Evolutionary conservation across 2,797 vertebrate genomes (phyloP).

Genomic region (Spinus olivaceus): DNA sequence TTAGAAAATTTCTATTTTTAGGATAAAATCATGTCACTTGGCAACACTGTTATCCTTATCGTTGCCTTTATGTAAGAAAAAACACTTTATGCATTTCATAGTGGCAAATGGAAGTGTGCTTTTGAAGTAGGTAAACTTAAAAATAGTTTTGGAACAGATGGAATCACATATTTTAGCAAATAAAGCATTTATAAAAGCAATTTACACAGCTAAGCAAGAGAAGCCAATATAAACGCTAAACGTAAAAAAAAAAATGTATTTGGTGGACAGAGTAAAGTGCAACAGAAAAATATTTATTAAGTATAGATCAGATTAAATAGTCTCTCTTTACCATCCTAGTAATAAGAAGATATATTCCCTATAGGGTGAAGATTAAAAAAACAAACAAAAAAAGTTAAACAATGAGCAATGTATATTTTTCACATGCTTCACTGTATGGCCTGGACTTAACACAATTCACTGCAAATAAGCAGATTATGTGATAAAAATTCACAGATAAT

Average conservation of each 20-base stretch:
- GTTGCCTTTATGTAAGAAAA: not conserved
- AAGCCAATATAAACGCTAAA: not conserved
- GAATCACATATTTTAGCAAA: not conserved
- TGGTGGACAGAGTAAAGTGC: not conserved
- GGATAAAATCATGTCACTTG: not conserved
- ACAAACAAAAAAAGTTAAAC: not conserved
- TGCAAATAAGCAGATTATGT: not conserved
- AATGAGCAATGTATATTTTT: not conserved
- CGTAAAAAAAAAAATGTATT: not conserved
- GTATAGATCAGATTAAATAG: not conserved
- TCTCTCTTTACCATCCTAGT: not conserved
- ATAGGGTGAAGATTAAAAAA: not conserved
- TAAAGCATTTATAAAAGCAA: not conserved
- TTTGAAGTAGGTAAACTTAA: not conserved
- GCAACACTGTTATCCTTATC: not conserved
- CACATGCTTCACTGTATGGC: not conserved
- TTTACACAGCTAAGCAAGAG: not conserved
- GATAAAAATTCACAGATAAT: not conserved
- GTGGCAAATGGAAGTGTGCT: not conserved
- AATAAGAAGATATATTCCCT: not conserved
- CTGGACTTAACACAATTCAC: not conserved
- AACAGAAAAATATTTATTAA: not conserved
- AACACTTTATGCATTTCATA: not conserved
- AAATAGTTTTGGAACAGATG: not conserved
- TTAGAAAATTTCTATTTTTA: not conserved